Evolutionary conservation across 1,140 invertebrate genomes (phyloP), one percentile per base, ranked within the genome.

Genomic region (Chrysopa pallens): DNA sequence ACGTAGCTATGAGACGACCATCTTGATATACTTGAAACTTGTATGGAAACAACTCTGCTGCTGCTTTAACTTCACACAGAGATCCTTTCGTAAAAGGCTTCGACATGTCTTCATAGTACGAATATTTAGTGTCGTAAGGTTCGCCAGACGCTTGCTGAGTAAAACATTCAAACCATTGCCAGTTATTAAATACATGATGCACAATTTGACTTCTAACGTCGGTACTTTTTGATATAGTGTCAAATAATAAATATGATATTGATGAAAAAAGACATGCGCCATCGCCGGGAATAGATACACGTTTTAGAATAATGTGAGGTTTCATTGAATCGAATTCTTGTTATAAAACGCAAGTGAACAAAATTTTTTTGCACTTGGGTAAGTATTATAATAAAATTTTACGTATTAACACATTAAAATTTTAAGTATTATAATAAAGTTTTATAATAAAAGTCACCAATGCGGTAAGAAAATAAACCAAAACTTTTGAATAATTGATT

Each of bases 41-140:
- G 5, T 23, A 23, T 5, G 17, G 17, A 2, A 5, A 23, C 5
- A 23, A 3, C 14, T 15, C 33, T 13, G 33, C 31, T 12, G 41
- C 41, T 37, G 41, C 41, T 35, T 23, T 42, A 42, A 42, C 23
- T 42, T 42, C 41, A 42, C 33, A 42, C 36, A 42, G 14, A 27
- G 31, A 42, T 42, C 33, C 41, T 36, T 36, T 36, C 11, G 41
- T 42, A 14, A 15, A 11, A 6, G 5, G 31, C 31, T 42, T 42
- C 8, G 33, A 42, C 41, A 42, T 42, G 15, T 42, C 41, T 11
- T 13, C 36, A 28, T 6, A 23, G 28, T 42, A 42, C 13, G 27
- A 42, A 42, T 15, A 8, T 42, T 29, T 12, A n/a, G 31, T n/a
- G 6, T 42, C 12, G 17, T 42, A 42, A 42, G 29, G 14, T 8